Evolutionary conservation across 1,140 invertebrate species (phyloP).

Genomic region (Cyclargus thomasi): DNA sequence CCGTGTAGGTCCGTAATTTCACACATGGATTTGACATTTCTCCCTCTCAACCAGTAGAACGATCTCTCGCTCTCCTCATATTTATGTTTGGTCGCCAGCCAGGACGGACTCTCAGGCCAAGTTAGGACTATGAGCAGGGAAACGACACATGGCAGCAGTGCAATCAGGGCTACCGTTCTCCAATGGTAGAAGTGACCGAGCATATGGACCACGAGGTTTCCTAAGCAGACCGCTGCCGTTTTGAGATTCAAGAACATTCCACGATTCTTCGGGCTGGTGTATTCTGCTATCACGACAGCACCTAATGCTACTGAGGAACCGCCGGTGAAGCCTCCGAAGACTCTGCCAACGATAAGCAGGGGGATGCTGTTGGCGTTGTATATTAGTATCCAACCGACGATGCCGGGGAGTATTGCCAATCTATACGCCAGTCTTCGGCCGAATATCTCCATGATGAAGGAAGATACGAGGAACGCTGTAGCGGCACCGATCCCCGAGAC

Average conservation of each 20-base stretch:
- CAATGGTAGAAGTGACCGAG: constrained; percentile 40
- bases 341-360: constrained; percentile 40
- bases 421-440: constrained; percentile 40
- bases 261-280: constrained; percentile 44
- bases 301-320: constrained; percentile 45
- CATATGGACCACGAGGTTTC: constrained; percentile 46
- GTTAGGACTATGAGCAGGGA: constrained; percentile 38
- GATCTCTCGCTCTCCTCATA: constrained; percentile 40
- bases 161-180: constrained; percentile 45
- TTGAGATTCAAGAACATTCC: constrained; percentile 58
- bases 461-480: constrained; percentile 44
- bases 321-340: constrained; percentile 41
- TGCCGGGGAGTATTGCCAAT: constrained; percentile 39
- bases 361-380: constrained; percentile 39
- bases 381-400: constrained; percentile 46
- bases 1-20: constrained; percentile 43
- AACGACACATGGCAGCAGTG: constrained; percentile 32
- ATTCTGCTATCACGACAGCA: constrained; percentile 57
- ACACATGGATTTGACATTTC: constrained; percentile 27
- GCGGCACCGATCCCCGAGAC: constrained; percentile 39
- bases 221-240: constrained; percentile 47
- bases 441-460: constrained; percentile 43
- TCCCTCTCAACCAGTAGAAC: constrained; percentile 52
- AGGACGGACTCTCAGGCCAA: constrained; percentile 57
- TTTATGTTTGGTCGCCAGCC: constrained; percentile 44